Base-by-base conservation (phyloP, 1,140 invertebrate species). In the Apis florea region DNA sequence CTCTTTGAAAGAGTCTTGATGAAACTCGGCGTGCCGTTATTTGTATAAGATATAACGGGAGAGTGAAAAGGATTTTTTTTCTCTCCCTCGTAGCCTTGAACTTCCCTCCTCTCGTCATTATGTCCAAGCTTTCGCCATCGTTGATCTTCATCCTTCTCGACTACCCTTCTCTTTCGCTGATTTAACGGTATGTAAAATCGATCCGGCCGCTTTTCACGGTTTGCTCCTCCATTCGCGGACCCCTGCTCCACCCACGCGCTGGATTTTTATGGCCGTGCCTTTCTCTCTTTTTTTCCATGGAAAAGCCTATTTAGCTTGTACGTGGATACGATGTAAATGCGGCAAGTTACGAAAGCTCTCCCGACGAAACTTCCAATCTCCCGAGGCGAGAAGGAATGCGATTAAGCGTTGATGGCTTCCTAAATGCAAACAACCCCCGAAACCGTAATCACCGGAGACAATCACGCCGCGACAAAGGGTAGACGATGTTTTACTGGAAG, bases 401-500 rank as follows among this genome's bases (percentile, higher is more conserved):
- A 93, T 93, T 93, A 93, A 93, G 92, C 91, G 92, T 92, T 93
- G 93, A 93, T 93, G 93, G 92, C 91, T 93, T 93, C 91, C 92
- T 93, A 93, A 93, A 93, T 92, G 92, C 91, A 93, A 93, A 93
- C 93, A 92, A 93, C 90, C 90, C 89, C 85, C 85, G 79, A 88
- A 87, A 88, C 86, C 84, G 89, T 90, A 91, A 91, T 91, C 90
- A 89, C 82, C 83, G 83, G 76, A 83, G 89, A 91, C 90, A 90
- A 89, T 90, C 87, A 85, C 67, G 58, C 31, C 81, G 61, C 79
- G 84, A 86, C 84, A 84, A 83, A 76, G 77, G 79, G 73, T 83
- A 82, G 72, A 71, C 72, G 70, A 47, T 87, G 86, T 88, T 85
- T 87, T 77, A 85, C 72, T 70, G 31, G 53, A 64, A 69, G 80